Percentiles rank a stretch among this genome's conserved stretches.
These are phyloP conservation scores for Porites lobata DNA, from an alignment of 92 coral and sea anemone genomes.

Conservation along the genomic window DNA sequence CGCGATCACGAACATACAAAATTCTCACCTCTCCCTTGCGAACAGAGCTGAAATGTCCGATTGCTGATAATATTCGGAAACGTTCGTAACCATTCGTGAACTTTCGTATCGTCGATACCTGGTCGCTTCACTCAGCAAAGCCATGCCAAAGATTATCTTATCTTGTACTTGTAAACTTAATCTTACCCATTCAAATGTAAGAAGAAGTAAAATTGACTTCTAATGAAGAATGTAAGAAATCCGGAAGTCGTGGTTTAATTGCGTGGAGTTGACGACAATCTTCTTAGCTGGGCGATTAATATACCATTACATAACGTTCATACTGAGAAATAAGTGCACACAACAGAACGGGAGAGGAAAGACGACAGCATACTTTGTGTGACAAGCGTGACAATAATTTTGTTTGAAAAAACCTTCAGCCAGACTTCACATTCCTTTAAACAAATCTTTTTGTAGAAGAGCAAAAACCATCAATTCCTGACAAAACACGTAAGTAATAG, in stretches of 20 bases:
- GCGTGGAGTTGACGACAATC: slow-evolving; percentile 39
- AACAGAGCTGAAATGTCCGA: slow-evolving; percentile 12
- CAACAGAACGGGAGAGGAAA: too few species aligned
- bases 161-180: not conserved
- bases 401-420: too few species aligned
- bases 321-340: too few species aligned
- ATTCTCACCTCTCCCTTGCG: slow-evolving; percentile 43
- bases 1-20: slow-evolving; percentile 27
- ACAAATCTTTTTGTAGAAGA: too few species aligned
- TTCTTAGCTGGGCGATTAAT: not conserved
- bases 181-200: not conserved
- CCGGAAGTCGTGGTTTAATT: slow-evolving; percentile 36
- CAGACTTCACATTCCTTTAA: too few species aligned
- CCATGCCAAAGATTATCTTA: not conserved
- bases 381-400: too few species aligned
- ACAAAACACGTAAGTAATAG: too few species aligned
- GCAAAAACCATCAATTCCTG: too few species aligned
- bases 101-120: slow-evolving; percentile 27
- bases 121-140: not conserved
- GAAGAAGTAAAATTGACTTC: not conserved
- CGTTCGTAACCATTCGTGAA: slow-evolving; percentile 48
- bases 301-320: too few species aligned
- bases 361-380: too few species aligned
- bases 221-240: slow-evolving; percentile 38
- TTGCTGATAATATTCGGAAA: slow-evolving; percentile 34